A percentile compares a stretch with the other conserved stretches of the same genome.
These are phyloP conservation scores for Adelphocoris suturalis DNA, from an alignment of 2,888 invertebrate genomes.

Conservation along the genomic window DNA sequence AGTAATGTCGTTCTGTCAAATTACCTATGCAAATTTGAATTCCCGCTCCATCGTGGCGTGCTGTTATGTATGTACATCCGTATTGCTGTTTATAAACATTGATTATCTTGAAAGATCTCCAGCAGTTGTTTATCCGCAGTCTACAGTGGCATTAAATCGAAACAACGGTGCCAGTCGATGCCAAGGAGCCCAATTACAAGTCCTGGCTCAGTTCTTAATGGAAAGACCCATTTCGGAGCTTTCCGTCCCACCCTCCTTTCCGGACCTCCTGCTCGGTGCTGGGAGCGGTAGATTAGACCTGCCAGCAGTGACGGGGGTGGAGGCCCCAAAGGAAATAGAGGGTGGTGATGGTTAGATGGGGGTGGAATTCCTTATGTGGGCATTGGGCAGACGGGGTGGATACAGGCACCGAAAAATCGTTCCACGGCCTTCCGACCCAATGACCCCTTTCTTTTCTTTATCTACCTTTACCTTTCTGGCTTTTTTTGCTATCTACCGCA, in stretches of 20 bases:
- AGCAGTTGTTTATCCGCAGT: background rate
- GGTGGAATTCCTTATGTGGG: constrained; percentile 30
- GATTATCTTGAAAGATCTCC: too few species aligned
- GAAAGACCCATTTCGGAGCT: constrained; percentile 34
- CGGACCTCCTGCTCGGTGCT: background rate
- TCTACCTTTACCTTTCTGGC: background rate
- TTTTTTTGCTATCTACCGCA: background rate
- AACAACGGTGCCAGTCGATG: constrained; percentile 11
- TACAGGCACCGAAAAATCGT: constrained; percentile 15
- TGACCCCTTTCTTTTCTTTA: background rate
- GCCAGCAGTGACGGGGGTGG: background rate
- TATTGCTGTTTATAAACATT: too few species aligned
- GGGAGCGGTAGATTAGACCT: constrained; percentile 19
- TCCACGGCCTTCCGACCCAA: constrained; percentile 14
- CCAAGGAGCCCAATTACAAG: constrained; percentile 25
- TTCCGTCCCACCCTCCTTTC: background rate
- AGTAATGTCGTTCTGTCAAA: too few species aligned
- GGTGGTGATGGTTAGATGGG: background rate
- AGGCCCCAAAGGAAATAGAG: background rate
- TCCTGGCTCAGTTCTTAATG: constrained; percentile 17
- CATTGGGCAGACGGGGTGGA: constrained; percentile 1
- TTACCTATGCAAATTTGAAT: too few species aligned
- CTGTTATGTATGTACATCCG: too few species aligned
- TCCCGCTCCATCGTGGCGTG: too few species aligned
- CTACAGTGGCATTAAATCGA: background rate